Conservation (phyloP, 2,888 invertebrate species). For the Ellobium chinense region DNA sequence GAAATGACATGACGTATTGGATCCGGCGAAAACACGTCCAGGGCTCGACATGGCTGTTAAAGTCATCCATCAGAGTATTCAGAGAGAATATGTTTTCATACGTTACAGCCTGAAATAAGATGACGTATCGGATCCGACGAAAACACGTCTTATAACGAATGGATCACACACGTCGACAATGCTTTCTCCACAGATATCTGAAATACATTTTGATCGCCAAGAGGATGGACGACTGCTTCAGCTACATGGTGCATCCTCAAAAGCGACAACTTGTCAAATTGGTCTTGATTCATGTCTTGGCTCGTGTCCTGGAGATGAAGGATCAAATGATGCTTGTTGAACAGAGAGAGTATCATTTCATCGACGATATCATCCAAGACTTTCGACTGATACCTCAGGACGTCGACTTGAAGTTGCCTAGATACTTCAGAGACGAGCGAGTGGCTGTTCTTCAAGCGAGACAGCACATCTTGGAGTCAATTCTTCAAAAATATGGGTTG, state of each 20-base stretch:
- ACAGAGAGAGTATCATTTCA: slow-evolving; percentile 33
- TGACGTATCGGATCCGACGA: no score
- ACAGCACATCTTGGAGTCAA: slow-evolving; percentile 13
- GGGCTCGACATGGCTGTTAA: no score
- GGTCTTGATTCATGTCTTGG: not conserved
- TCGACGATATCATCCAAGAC: slow-evolving; percentile 28
- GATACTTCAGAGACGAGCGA: slow-evolving; percentile 16
- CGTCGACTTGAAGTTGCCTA: slow-evolving; percentile 8
- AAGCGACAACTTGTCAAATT: slow-evolving; percentile 21
- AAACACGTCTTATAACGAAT: no score
- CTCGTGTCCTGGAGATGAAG: slow-evolving; percentile 36
- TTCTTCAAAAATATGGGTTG: not conserved
- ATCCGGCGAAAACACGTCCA: no score
- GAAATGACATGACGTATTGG: no score
- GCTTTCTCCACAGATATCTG: slow-evolving; percentile 25
- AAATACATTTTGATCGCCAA: slow-evolving; percentile 21
- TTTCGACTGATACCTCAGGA: slow-evolving; percentile 4
- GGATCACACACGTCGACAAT: no score
- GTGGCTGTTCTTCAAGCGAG: not conserved
- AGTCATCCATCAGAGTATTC: no score
- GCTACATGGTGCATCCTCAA: slow-evolving; percentile 37
- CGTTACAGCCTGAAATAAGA: no score
- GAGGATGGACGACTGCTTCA: slow-evolving; percentile 25
- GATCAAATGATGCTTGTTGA: slow-evolving; percentile 28
- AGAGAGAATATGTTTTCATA: no score